Evolutionary conservation across 2,888 invertebrate species (phyloP).

Genomic region (Allophyes oxyacanthae): DNA sequence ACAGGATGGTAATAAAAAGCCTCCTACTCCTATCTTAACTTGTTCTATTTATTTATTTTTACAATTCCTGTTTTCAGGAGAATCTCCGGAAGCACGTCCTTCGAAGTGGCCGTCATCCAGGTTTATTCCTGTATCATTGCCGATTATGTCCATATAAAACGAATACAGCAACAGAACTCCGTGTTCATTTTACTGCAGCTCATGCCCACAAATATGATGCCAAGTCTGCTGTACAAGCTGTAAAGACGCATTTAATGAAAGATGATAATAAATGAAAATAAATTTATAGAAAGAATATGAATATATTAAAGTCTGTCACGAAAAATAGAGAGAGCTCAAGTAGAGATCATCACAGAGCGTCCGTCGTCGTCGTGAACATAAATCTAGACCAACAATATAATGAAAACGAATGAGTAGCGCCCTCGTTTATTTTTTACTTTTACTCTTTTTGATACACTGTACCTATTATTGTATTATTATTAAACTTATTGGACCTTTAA

Average conservation of each 20-base stretch:
- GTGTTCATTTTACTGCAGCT: conserved; percentile 89
- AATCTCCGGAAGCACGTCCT: conserved; percentile 96
- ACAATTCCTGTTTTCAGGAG: conserved; percentile 88
- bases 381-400: too few species aligned
- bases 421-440: too few species aligned
- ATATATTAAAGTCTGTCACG: too few species aligned
- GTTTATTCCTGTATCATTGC: conserved; percentile 94
- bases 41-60: not conserved
- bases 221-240: conserved; percentile 83
- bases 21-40: too few species aligned
- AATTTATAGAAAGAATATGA: not conserved
- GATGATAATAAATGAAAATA: conserved; percentile 13
- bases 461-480: too few species aligned
- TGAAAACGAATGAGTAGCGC: too few species aligned
- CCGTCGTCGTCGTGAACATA: too few species aligned
- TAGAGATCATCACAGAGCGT: too few species aligned
- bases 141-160: conserved; percentile 90
- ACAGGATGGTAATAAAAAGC: too few species aligned
- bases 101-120: conserved; percentile 93
- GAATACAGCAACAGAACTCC: conserved; percentile 92
- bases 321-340: too few species aligned
- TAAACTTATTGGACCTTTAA: too few species aligned
- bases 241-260: conserved; percentile 71
- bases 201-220: conserved; percentile 89
- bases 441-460: too few species aligned